Evolutionary conservation across 2,797 vertebrate species (phyloP).

Genomic region (Centropyge bicolor): DNA sequence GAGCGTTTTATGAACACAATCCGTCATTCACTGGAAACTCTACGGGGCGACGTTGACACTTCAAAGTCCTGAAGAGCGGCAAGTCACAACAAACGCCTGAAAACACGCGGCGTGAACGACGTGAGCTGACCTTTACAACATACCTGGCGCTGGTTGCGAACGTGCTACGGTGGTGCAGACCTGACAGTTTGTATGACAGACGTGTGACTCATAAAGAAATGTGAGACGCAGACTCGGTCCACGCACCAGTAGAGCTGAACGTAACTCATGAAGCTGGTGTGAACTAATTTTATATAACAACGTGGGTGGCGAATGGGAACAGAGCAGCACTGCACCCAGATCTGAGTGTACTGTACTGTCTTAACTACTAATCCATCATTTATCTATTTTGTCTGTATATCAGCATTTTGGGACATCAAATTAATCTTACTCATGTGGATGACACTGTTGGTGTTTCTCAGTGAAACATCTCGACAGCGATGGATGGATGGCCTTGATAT

Average conservation of each 20-base stretch:
- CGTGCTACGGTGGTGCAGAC: not conserved
- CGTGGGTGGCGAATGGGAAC: not conserved
- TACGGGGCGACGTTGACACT: conserved; percentile 7
- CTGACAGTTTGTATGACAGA: conserved; percentile 57
- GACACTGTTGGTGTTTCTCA: too few species aligned
- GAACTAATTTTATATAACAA: conserved; percentile 22
- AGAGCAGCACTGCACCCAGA: conserved; percentile 21
- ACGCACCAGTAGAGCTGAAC: conserved; percentile 43
- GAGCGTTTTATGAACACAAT: not conserved
- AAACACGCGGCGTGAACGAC: conserved; percentile 10
- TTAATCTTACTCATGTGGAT: not conserved
- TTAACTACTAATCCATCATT: not conserved
- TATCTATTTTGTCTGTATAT: not conserved
- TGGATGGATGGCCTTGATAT: not conserved
- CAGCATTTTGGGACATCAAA: not conserved
- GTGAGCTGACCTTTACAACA: conserved; percentile 22
- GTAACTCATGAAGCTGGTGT: conserved; percentile 28
- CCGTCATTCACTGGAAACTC: not conserved
- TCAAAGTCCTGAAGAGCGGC: conserved; percentile 30
- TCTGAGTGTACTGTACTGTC: not conserved
- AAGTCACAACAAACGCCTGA: conserved; percentile 41
- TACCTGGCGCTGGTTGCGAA: conserved; percentile 15
- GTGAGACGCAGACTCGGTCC: conserved; percentile 30
- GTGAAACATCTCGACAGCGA: not conserved
- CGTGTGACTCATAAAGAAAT: conserved; percentile 64